These are phyloP conservation scores for Megalurothrips usitatus DNA, from an alignment of 2,888 invertebrate genomes.

Conservation along the genomic window DNA sequence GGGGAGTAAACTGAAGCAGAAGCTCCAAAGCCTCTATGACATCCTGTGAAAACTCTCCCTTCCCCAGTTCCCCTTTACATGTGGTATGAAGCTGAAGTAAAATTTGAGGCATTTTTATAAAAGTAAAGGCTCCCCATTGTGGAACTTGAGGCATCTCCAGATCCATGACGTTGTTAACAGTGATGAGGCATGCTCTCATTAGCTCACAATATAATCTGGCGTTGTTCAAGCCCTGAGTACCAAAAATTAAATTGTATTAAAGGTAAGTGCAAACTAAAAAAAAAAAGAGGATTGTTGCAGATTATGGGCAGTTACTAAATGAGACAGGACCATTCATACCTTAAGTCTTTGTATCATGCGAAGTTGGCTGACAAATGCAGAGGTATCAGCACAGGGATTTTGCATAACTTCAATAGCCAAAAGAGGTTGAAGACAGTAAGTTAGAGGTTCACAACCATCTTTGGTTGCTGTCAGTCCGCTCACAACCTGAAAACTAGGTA, in stretches of 20 bases:
- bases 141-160: slow-evolving; percentile 59
- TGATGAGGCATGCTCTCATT: slow-evolving; percentile 81
- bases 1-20: slow-evolving; percentile 75
- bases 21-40: slow-evolving; percentile 79
- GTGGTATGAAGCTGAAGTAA: slow-evolving; percentile 63
- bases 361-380: slow-evolving; percentile 74
- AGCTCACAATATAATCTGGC: slow-evolving; percentile 82
- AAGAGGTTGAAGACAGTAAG: slow-evolving; percentile 72
- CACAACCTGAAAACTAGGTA: slow-evolving; percentile 13
- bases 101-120: slow-evolving; percentile 82
- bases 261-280: not conserved
- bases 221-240: slow-evolving; percentile 59
- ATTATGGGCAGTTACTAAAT: too few species aligned
- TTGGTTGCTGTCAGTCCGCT: not conserved
- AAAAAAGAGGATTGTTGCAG: too few species aligned
- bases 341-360: slow-evolving; percentile 80
- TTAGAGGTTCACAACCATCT: slow-evolving; percentile 56
- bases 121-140: slow-evolving; percentile 91
- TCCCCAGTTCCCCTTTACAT: slow-evolving; percentile 26
- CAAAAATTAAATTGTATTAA: slow-evolving; percentile 7
- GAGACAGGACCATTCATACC: slow-evolving; percentile 43
- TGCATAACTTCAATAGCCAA: slow-evolving; percentile 78
- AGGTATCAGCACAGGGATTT: slow-evolving; percentile 79
- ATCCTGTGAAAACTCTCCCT: slow-evolving; percentile 64
- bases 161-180: slow-evolving; percentile 80